Evolutionary conservation across 1,140 invertebrate genomes (phyloP), one percentile per base, ranked within the genome.

Genomic region (Drosophila melanica): DNA sequence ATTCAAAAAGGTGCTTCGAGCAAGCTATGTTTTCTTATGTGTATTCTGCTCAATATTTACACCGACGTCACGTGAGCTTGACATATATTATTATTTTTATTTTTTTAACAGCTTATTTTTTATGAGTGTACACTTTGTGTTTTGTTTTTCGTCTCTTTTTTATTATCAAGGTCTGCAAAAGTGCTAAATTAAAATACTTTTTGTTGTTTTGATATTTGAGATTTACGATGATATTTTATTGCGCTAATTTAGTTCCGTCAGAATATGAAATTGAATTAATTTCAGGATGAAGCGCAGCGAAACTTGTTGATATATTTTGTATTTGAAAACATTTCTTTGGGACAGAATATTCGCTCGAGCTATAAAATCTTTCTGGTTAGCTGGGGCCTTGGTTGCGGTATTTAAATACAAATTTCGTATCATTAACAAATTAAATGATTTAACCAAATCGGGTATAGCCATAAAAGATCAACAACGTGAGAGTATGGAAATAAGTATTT

Each of bases 391-490:
- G 23, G 33, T 14, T 54, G 37, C 55, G 39, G 54, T 42, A 68
- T 60, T 73, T 54, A 68, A 68, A 68, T 35, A 68, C 30, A n/a
- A 48, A 60, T 47, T 67, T 73, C 18, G 23, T 7, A 54, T 55
- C 64, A 73, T 73, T 73, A 73, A 68, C 64, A 73, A 73, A 73
- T 68, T 55, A 51, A 73, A 54, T 60, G 64, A 68, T 60, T 53
- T 45, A 51, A 60, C 48, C 12, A 67, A 72, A 59, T 30, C 33
- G 47, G 47, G n/a, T 48, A 70, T 30, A 9, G 53, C 14, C 37
- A 54, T 67, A 53, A 39, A 67, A 70, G 6, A 39, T 41, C 27
- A 42, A 57, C 35, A 48, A 55, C 50, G 10, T n/a, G 54, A 30
- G 10, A 39, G 53, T 66, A 72, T 66, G 53, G 50, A 55, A 70